A percentile compares a stretch with the other conserved stretches of the same genome.
These are phyloP conservation scores for Cephus pygmeus DNA, from an alignment of 2,888 invertebrate genomes.

Conservation along the genomic window DNA sequence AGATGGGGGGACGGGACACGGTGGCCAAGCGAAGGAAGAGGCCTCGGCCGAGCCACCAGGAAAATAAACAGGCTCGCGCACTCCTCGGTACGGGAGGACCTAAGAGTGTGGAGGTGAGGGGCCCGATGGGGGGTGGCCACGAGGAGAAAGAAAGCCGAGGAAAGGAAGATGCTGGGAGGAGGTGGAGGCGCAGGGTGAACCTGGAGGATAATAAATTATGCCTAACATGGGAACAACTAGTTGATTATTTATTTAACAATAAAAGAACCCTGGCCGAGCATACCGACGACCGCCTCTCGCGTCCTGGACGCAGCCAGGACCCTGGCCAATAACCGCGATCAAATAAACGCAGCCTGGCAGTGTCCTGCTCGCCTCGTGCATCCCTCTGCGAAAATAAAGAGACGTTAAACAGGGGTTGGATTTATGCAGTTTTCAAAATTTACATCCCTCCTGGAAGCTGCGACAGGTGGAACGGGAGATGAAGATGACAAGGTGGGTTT, in stretches of 20 bases:
- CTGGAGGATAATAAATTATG: conserved; percentile 60
- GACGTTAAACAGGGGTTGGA: too few relatives aligned
- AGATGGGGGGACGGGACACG: conserved; percentile 4
- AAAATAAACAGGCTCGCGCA: conserved; percentile 16
- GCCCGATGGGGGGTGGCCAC: too few relatives aligned
- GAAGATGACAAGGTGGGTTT: too few relatives aligned
- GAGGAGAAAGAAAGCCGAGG: background rate
- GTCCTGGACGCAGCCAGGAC: background rate
- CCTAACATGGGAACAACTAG: conserved; percentile 55
- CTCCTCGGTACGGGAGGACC: conserved; percentile 29
- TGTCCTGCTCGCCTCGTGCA: too few relatives aligned
- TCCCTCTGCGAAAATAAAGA: too few relatives aligned
- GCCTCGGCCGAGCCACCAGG: background rate
- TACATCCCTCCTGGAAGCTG: too few relatives aligned
- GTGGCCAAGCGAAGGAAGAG: conserved; percentile 19
- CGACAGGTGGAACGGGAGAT: too few relatives aligned
- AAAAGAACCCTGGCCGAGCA: conserved; percentile 44
- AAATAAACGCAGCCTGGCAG: too few relatives aligned
- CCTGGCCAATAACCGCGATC: too few relatives aligned
- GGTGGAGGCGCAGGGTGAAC: conserved; percentile 4
- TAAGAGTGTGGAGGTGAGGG: conserved; percentile 32
- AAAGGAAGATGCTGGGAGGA: background rate
- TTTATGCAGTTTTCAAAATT: too few relatives aligned
- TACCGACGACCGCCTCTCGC: background rate
- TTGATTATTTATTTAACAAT: conserved; percentile 65